Base-by-base conservation (phyloP, 2,888 invertebrate species). In the Hesperia comma region DNA sequence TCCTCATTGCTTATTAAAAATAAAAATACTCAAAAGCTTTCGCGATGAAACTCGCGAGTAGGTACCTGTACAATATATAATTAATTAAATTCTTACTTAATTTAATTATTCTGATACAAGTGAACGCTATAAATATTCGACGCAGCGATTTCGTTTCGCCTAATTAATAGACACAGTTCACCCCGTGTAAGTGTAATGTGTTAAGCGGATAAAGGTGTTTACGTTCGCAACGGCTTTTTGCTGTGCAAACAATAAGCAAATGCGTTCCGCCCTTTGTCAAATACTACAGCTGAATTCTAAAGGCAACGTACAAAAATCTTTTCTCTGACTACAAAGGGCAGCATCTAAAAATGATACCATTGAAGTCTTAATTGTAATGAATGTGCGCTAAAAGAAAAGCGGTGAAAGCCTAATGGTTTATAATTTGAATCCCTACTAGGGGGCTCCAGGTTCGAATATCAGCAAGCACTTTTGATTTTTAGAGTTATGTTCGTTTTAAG, bases 131-230 rank as follows among this genome's bases (percentile, higher is more conserved):
- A 61, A 54, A 37, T 32, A 43, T 41, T 32, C 55, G n/a, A 54
- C 53, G 49, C 56, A 51, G 49, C 68, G 49, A 70, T 69, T 68
- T 63, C 51, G 64, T 72, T 70, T 63, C 61, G 62, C 61, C 61
- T 71, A 68, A 70, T 70, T 73, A 72, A 73, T 68, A 69, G 69
- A 68, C 69, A 69, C 49, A 19, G 51, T 51, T 51, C 51, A 26
- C 49, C 19, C 19, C 0, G 64, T 60, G 68, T 64, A 68, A 49
- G 49, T 63, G 70, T 71, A 73, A 72, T 68, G 74, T 74, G 74
- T 79, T 81, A 81, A 77, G 74, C 76, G 75, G 79, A 82, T 83
- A 80, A 74, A 79, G 66, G 58, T 82, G 83, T 83, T 85, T 82
- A 76, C 78, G 72, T 73, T 72, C 56, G 71, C 71, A 71, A 66